Evolutionary conservation across 2,888 invertebrate species (phyloP).

Genomic region (Heteropelma amictum): DNA sequence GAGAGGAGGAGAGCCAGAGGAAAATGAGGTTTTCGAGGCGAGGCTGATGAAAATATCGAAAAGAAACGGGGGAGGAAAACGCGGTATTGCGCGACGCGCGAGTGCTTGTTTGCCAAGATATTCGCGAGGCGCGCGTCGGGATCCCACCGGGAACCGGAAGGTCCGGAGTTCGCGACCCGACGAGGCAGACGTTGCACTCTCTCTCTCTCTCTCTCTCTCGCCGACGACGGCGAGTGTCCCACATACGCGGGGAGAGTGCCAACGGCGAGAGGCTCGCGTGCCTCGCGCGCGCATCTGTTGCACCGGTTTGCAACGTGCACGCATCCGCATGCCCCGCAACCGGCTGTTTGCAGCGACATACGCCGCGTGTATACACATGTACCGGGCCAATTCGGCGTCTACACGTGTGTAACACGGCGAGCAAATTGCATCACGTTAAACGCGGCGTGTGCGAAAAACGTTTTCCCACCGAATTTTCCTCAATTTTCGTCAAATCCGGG

Average conservation of each 20-base stretch:
- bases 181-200: slow-evolving; percentile 55
- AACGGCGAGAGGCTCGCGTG: slow-evolving; percentile 70
- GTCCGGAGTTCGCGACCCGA: slow-evolving; percentile 73
- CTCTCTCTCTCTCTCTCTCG: slow-evolving; percentile 24
- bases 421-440: too few species aligned
- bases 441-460: too few species aligned
- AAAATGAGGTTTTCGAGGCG: slow-evolving; percentile 51
- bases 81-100: neutral
- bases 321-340: slow-evolving; percentile 13
- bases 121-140: slow-evolving; percentile 59
- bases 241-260: slow-evolving; percentile 61
- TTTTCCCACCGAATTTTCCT: too few species aligned
- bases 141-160: slow-evolving; percentile 64
- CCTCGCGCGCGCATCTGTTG: slow-evolving; percentile 76
- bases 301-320: slow-evolving; percentile 66
- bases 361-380: neutral
- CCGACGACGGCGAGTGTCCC: slow-evolving; percentile 52
- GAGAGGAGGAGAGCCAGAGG: too few species aligned
- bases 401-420: too few species aligned
- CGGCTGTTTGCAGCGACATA: slow-evolving; percentile 17
- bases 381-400: slow-evolving; percentile 71
- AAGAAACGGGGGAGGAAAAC: slow-evolving; percentile 46
- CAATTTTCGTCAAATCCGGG: too few species aligned
- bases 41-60: slow-evolving; percentile 38
- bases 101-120: slow-evolving; percentile 68